Base-by-base conservation (phyloP, 2,113 vertebrate species). In the Phalacrocorax aristotelis region DNA sequence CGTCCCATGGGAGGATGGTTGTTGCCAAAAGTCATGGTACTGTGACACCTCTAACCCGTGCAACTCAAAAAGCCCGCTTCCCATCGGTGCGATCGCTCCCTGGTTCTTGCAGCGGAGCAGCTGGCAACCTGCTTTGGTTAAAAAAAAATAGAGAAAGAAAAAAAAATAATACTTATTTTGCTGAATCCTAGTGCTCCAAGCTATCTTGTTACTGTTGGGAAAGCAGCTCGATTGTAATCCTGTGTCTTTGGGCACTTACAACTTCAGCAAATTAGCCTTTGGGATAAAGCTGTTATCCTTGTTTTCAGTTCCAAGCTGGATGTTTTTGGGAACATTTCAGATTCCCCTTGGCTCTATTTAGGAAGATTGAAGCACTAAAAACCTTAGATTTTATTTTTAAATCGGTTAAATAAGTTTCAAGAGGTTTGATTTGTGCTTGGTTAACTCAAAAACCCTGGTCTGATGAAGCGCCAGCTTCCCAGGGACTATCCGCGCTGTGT, bases 51-150 rank as follows among this genome's bases (percentile, higher is more conserved):
- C 48, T 44, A 12, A 14, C 12, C 30, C 7, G 25, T 16, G 38
- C 0, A 0, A 34, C 85, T 79, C 14, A 6, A 51, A 89, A 83
- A 10, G 2, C 5, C 54, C 0, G 0, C 65, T 89, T 84, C 16
- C 51, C 3, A 0, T 6, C 0, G 2, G n/a, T 8, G 25, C 7
- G 1, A 0, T 21, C 1, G 0, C 76, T 87, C 60, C 57, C 52
- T 44, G 46, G 18, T 57, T 83, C 93, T 86, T 38, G 71, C 4
- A 6, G 76, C 7, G 6, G 55, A 92, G 89, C 68, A 74, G 72
- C 91, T 89, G 89, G 48, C 72, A 66, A 30, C 64, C 80, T 81
- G 58, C 58, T 80, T 66, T 1, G 5, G 49, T 51, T 81, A 5
- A 20, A 70, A 81, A 81, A 82, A 81, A 57, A 22, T 0, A 9